Base-by-base conservation (phyloP, 1,140 invertebrate genomes). In the Trichonephila inaurata region DNA sequence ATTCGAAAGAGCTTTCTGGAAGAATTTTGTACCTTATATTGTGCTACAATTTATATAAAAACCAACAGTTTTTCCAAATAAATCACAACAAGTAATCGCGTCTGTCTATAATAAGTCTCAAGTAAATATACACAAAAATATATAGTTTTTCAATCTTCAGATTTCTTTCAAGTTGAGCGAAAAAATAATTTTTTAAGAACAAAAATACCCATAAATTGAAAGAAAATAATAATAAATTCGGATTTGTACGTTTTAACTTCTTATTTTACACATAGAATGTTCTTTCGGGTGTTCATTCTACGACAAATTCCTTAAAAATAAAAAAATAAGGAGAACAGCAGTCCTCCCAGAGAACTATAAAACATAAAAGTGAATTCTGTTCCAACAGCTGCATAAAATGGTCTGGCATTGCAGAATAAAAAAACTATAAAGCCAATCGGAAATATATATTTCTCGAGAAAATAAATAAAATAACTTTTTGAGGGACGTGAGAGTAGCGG, bases 381-480 rank as follows among this genome's bases (percentile, higher is more conserved):
- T 33, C 90, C 77, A 60, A 92, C 91, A 92, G 91, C 91, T 92
- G 91, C 83, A 72, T 87, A 86, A 92, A 92, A 92, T 83, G 82
- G 77, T 40, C 24, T 60, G 21, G 21, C n/a, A 60, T 81, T 64
- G 19, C 24, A 40, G 90, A 92, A 66, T 44, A 86, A 92, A 92
- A 91, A 85, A 87, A 92, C 28, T 77, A 69, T 64, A 86, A 92
- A 92, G 62, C 62, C 64, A 33, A 24, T 60, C 62, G 82, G 66
- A 87, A 92, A 92, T 87, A 92, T 51, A 92, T 72, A 64, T 92
- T 66, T 83, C 24, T 12, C 14, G 81, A 7, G 64, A 87, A 92
- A 86, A 64, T 64, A 92, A 92, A 77, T 92, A 77, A 92, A 92
- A 92, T 92, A 60, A 69, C 28, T 85, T 91, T 91, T 91, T 60